Base-by-base conservation (phyloP, 2,797 vertebrate species). In the Crocodylus rhombifer region DNA sequence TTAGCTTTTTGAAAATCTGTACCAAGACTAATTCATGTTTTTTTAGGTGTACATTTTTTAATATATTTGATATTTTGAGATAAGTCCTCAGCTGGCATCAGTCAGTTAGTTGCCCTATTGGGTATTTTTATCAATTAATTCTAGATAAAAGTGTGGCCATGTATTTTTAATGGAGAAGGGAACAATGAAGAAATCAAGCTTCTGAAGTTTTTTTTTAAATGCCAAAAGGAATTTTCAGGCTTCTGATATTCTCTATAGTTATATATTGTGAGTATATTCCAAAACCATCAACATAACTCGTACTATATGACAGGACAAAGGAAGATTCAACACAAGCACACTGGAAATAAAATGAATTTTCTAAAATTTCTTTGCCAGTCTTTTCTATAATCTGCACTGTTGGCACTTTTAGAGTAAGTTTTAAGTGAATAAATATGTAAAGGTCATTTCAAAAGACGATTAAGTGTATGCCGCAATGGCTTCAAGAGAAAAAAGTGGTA, bases 181-280 rank as follows among this genome's bases (percentile, higher is more conserved):
- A 87, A 83, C 2, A 62, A 91, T 94, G 3, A 64, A 93, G 92
- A 91, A 23, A 82, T 84, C 20, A 69, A 80, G 57, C n/a, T 95
- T 93, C 83, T 86, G 60, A 75, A 80, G 17, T 69, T 25, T 91
- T 42, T 51, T 51, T 89, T 95, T 64, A 93, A 93, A 96, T 92
- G 36, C 7, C 82, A 94, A 74, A 93, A 18, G 9, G 73, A 69
- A 21, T 80, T 16, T 51, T 74, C 23, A 92, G 26, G 69, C 88
- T 63, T 95, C 92, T 63, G 25, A 88, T 94, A 94, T 96, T 76
- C 80, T 84, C 65, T 88, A 80, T 30, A 94, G 89, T 25, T 85
- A 80, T 95, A 95, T 90, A 64, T 69, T 92, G 26, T 90, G 82
- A 71, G 30, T 69, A 2, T 57, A 83, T 12, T 92, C 3, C 28